phyloP scores from a whole-genome alignment of 2,888 invertebrate genomes.

The Dasypogon diadema region DNA sequence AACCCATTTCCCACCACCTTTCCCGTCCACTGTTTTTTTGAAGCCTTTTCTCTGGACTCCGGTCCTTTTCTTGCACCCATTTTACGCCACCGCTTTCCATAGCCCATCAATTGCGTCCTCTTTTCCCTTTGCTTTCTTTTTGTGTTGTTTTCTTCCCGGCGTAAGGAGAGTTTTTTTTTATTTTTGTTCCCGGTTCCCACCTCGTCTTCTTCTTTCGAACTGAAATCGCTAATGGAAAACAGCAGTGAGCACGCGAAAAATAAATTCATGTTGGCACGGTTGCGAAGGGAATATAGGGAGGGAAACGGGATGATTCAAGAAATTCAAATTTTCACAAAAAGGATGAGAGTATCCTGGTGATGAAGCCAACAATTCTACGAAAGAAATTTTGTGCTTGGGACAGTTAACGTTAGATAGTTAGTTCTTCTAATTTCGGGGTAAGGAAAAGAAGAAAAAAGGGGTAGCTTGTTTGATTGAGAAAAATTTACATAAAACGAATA shows the following conservation, averaged over 20 bases:
- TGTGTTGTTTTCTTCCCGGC: slow-evolving; percentile 9
- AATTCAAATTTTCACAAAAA: background rate
- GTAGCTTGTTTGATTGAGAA: too few species aligned
- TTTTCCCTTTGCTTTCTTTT: slow-evolving; percentile 33
- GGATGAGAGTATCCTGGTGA: too few species aligned
- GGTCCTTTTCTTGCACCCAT: background rate
- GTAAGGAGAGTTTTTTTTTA: too few species aligned
- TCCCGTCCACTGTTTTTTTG: background rate
- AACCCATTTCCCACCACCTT: too few species aligned
- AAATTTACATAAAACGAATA: too few species aligned
- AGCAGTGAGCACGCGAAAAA: slow-evolving; percentile 21
- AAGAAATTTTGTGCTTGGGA: too few species aligned
- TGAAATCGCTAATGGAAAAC: slow-evolving; percentile 25
- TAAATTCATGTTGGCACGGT: background rate
- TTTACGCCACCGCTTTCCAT: background rate
- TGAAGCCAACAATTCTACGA: too few species aligned
- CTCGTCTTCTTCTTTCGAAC: background rate
- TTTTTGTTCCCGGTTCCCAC: background rate
- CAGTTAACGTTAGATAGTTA: too few species aligned
- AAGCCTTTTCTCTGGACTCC: background rate
- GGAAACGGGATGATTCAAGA: background rate
- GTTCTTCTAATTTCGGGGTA: too few species aligned
- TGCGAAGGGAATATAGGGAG: background rate
- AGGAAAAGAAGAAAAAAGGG: too few species aligned
- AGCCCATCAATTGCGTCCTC: slow-evolving; percentile 34